Percentiles rank a stretch among this genome's conserved stretches.
phyloP scores from a whole-genome alignment of 1,140 invertebrate species.

The Sarcophaga bullata region DNA sequence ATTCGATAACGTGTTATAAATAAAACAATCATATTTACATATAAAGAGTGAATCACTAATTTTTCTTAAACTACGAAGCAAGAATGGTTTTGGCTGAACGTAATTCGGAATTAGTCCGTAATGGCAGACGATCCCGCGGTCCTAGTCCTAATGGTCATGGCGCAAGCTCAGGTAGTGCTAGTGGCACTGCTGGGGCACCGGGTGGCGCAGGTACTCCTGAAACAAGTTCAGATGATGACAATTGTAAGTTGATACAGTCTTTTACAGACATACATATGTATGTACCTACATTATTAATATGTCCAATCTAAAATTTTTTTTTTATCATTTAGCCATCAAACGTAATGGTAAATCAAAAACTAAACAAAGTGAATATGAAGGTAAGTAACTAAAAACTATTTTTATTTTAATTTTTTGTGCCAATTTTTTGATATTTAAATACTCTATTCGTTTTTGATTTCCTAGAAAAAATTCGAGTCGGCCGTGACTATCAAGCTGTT shows the following conservation, averaged over 20 bases:
- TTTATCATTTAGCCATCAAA: conserved; percentile 55
- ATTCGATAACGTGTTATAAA: neutral
- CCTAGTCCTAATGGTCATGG: conserved; percentile 88
- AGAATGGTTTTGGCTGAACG: conserved; percentile 89
- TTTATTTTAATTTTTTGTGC: neutral
- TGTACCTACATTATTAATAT: neutral
- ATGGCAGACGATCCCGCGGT: conserved; percentile 86
- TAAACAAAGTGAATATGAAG: conserved; percentile 65
- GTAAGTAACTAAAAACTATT: conserved; percentile 43
- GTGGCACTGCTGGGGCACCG: conserved; percentile 44
- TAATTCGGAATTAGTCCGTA: conserved; percentile 81
- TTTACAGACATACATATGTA: neutral
- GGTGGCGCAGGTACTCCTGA: conserved; percentile 69
- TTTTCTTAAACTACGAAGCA: neutral
- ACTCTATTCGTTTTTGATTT: neutral
- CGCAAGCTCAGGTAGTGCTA: conserved; percentile 58
- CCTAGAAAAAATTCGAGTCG: conserved; percentile 90
- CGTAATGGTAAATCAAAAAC: conserved; percentile 62
- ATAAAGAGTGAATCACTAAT: neutral
- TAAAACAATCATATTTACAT: neutral
- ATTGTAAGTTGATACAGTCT: conserved; percentile 69
- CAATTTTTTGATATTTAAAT: neutral
- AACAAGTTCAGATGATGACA: conserved; percentile 83
- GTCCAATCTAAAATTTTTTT: neutral
- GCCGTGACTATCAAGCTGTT: conserved; percentile 91